Conservation (phyloP, 2,797 vertebrate genomes). For the Zonotrichia albicollis region DNA sequence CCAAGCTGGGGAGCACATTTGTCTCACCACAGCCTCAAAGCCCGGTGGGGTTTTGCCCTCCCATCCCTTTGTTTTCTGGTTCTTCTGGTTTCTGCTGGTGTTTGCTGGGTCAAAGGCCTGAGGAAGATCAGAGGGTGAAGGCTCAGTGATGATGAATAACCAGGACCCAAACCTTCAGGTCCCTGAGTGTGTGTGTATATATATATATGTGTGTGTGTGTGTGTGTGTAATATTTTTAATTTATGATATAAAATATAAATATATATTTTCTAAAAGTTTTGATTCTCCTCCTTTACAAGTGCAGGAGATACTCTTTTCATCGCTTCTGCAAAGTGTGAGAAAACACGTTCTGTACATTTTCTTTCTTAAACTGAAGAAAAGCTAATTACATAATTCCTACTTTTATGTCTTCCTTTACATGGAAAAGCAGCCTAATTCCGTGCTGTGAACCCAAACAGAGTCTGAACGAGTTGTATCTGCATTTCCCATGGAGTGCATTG, state of each 20-base stretch:
- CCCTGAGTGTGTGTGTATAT: too few species aligned
- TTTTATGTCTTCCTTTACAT: neutral
- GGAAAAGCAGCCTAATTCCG: neutral
- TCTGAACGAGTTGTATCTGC: neutral
- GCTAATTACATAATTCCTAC: neutral
- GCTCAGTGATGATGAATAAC: neutral
- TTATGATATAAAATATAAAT: too few species aligned
- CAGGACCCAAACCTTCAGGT: neutral
- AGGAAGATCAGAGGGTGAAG: neutral
- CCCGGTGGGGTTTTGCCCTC: rapidly evolving
- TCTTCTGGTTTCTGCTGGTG: neutral
- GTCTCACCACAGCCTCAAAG: neutral
- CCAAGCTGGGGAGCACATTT: neutral
- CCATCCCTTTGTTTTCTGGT: too few species aligned
- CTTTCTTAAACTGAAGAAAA: neutral
- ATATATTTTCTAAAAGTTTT: neutral
- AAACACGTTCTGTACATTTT: neutral
- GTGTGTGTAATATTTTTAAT: too few species aligned
- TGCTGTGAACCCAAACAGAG: neutral
- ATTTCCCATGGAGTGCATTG: neutral
- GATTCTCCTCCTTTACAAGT: neutral
- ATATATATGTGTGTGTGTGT: too few species aligned
- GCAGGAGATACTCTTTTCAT: neutral
- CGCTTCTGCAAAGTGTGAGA: neutral
- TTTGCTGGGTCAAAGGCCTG: neutral